phyloP scores from a whole-genome alignment of 2,113 vertebrate species.

The Crotophaga sulcirostris region DNA sequence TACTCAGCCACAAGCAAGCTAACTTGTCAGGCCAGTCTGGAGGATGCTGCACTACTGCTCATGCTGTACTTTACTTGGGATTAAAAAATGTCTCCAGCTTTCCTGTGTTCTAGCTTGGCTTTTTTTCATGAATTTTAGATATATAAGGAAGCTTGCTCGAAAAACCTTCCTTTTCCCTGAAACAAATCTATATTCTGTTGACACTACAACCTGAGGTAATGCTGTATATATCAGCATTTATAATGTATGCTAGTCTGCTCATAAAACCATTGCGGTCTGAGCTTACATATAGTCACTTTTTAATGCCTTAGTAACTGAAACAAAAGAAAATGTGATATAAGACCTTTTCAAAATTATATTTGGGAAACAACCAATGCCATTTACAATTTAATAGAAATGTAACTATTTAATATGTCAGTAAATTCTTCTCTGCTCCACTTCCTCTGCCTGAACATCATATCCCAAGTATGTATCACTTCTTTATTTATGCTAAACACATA shows the following conservation, averaged over 20 bases:
- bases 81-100: background rate
- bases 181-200: conserved; percentile 6
- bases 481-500: background rate
- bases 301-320: background rate
- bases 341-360: background rate
- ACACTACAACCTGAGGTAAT: background rate
- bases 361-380: background rate
- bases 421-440: background rate
- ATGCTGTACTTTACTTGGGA: background rate
- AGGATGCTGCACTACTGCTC: background rate
- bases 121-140: background rate
- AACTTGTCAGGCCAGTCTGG: background rate
- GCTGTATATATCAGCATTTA: background rate
- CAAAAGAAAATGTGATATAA: background rate
- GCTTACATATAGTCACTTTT: background rate
- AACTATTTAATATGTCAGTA: background rate
- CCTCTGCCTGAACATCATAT: background rate
- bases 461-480: background rate
- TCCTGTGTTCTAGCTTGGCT: background rate
- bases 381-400: conserved; percentile 10
- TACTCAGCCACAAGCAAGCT: background rate
- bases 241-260: background rate
- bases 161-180: background rate
- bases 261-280: background rate
- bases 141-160: background rate